Conservation (phyloP, 2,888 invertebrate genomes). For the Tethea ocularis region DNA sequence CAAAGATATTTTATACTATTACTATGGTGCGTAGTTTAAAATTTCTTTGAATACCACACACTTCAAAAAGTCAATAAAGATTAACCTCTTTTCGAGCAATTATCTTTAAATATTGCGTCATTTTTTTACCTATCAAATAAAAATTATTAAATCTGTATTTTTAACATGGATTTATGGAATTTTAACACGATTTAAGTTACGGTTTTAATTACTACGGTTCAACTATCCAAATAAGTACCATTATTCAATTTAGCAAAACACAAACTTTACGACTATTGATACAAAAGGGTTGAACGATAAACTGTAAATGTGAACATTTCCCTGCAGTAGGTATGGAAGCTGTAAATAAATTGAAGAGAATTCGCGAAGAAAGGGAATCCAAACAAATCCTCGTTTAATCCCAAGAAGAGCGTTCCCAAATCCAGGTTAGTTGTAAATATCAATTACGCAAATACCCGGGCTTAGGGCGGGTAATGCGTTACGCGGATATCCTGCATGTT, state of each 20-base stretch:
- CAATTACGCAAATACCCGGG: conserved; percentile 79
- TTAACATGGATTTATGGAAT: too few species aligned
- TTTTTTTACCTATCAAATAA: too few species aligned
- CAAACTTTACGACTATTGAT: conserved; percentile 23
- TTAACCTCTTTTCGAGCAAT: too few species aligned
- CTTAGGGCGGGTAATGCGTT: conserved; percentile 61
- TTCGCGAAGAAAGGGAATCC: conserved; percentile 70
- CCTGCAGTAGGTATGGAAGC: conserved; percentile 34
- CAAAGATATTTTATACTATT: too few species aligned
- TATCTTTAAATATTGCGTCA: too few species aligned
- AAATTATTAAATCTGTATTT: too few species aligned
- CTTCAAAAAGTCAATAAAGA: too few species aligned
- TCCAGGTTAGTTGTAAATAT: conserved; percentile 83
- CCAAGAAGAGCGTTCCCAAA: conserved; percentile 67
- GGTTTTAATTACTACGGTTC: background rate
- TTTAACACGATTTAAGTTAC: too few species aligned
- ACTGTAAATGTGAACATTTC: conserved; percentile 58
- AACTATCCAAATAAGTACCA: background rate
- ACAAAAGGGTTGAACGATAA: conserved; percentile 37
- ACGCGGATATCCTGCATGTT: conserved; percentile 31
- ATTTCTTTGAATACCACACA: too few species aligned
- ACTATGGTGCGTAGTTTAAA: too few species aligned
- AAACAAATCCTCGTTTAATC: conserved; percentile 77
- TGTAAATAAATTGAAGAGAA: conserved; percentile 77
- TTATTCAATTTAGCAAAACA: conserved; percentile 12